Evolutionary conservation across 2,888 invertebrate genomes (phyloP).

Genomic region (Cecidostiba fungosa): DNA sequence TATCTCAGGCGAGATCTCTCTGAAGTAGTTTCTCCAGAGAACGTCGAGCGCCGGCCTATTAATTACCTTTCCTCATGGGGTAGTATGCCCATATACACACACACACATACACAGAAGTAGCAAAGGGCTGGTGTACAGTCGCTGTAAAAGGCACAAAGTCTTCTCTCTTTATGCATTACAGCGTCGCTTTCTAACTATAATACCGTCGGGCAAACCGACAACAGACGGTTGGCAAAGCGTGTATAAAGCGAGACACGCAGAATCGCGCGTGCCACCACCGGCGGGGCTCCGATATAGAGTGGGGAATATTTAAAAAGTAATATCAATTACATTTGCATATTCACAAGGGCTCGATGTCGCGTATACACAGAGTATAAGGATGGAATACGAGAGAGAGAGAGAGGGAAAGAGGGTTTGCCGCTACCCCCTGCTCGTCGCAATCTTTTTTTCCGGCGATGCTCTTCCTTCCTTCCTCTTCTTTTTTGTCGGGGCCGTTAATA

Average conservation of each 20-base stretch:
- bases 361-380: conserved; percentile 55
- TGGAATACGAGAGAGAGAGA: conserved; percentile 63
- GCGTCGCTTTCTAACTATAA: no score
- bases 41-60: conserved; percentile 70
- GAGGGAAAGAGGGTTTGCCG: conserved; percentile 23
- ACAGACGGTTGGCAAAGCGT: conserved; percentile 72
- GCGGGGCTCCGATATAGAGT: conserved; percentile 66
- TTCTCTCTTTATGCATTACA: conserved; percentile 58
- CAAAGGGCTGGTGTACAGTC: conserved; percentile 61
- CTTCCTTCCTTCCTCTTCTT: conserved; percentile 63
- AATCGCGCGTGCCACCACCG: conserved; percentile 41
- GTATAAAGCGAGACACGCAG: conserved; percentile 63
- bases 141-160: conserved; percentile 75
- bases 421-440: conserved; percentile 22
- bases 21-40: conserved; percentile 68
- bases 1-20: conserved; percentile 68
- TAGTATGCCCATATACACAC: background rate
- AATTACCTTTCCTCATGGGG: conserved; percentile 75
- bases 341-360: conserved; percentile 57
- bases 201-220: conserved; percentile 70
- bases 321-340: conserved; percentile 80
- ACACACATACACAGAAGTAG: background rate
- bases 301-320: conserved; percentile 80
- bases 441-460: conserved; percentile 58
- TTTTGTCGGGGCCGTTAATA: conserved; percentile 67